phyloP scores from a whole-genome alignment of 2,797 vertebrate genomes.

The Microhierax caerulescens region DNA sequence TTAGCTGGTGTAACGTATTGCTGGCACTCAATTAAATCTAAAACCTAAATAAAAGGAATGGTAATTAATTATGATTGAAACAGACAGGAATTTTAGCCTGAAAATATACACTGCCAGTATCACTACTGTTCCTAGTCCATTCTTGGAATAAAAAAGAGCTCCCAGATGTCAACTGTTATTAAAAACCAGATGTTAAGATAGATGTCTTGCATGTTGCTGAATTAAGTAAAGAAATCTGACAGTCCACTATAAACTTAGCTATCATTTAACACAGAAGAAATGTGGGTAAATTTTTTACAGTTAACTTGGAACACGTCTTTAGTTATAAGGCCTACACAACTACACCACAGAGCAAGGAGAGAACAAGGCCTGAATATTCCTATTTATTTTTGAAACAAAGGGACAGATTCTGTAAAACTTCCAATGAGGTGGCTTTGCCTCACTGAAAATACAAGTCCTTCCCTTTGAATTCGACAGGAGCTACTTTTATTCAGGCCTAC shows the following conservation, averaged over 20 bases:
- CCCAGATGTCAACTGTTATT: constrained; percentile 81
- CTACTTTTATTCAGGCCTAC: neutral
- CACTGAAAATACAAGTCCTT: neutral
- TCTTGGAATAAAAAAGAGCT: constrained; percentile 70
- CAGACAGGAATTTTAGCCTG: constrained; percentile 73
- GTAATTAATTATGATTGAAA: constrained; percentile 81
- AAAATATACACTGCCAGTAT: constrained; percentile 75
- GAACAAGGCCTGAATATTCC: neutral
- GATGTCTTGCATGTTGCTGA: constrained; percentile 70
- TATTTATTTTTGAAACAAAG: neutral
- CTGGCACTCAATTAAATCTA: constrained; percentile 70
- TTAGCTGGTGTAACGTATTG: constrained; percentile 23
- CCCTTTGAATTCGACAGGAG: neutral
- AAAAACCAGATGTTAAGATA: constrained; percentile 82
- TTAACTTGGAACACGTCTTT: constrained; percentile 48
- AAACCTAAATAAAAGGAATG: constrained; percentile 50
- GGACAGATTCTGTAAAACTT: neutral
- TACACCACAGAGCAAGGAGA: constrained; percentile 20
- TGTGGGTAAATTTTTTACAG: constrained; percentile 73
- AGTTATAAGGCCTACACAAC: constrained; percentile 27
- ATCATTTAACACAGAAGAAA: constrained; percentile 75
- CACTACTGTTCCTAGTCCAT: constrained; percentile 69
- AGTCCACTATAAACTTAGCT: constrained; percentile 75
- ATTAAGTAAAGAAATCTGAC: constrained; percentile 80
- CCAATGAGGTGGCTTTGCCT: neutral